Conservation (phyloP, 2,113 vertebrate genomes). For the Fregata magnificens region DNA sequence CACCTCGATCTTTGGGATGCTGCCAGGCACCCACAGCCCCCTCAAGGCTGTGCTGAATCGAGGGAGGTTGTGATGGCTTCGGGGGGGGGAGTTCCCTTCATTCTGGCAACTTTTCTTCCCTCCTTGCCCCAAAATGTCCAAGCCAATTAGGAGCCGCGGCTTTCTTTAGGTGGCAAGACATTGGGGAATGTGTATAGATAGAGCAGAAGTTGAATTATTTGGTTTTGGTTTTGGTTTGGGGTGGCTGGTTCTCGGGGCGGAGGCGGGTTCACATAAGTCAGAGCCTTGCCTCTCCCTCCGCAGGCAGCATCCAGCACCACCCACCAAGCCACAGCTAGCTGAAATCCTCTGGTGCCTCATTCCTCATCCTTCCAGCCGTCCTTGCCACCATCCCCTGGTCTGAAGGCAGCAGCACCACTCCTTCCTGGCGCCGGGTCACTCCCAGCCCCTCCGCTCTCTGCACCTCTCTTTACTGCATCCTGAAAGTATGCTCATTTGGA, state of each 20-base stretch:
- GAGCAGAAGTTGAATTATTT: background rate
- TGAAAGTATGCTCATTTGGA: accelerated
- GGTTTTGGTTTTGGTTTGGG: background rate
- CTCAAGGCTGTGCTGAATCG: accelerated
- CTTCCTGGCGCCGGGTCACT: accelerated
- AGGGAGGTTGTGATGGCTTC: background rate
- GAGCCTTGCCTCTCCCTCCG: background rate
- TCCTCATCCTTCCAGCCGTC: background rate
- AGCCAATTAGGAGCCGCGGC: accelerated
- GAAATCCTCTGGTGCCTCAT: background rate
- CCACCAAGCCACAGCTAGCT: background rate
- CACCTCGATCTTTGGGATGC: accelerated
- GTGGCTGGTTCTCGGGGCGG: accelerated
- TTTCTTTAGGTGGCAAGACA: background rate
- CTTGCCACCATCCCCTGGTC: background rate
- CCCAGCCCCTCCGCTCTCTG: background rate
- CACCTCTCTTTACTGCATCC: background rate
- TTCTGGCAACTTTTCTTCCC: background rate
- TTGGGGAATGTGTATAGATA: background rate
- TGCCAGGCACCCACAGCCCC: background rate
- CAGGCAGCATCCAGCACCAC: background rate
- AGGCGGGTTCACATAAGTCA: background rate
- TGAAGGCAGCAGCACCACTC: background rate
- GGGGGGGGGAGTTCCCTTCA: no score
- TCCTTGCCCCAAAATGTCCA: background rate